Conservation (phyloP, 1,140 invertebrate species). For the Cephus cinctus region DNA sequence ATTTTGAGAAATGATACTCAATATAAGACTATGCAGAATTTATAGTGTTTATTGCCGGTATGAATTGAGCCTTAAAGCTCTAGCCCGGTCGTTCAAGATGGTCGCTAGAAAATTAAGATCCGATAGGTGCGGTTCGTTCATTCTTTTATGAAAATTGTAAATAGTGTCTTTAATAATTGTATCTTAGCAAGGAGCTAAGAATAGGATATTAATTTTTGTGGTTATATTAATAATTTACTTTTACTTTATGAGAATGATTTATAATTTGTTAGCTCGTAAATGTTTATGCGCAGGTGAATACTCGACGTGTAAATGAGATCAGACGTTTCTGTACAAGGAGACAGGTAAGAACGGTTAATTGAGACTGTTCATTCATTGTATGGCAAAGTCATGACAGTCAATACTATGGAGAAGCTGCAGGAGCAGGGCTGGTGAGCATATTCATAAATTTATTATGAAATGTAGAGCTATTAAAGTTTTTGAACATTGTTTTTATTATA, state of each 20-base stretch:
- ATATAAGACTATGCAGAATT: no score
- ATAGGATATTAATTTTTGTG: no score
- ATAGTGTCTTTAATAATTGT: no score
- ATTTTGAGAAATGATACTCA: no score
- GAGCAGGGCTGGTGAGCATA: slow-evolving; percentile 62
- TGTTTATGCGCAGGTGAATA: slow-evolving; percentile 27
- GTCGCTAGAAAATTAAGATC: slow-evolving; percentile 20
- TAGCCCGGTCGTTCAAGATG: slow-evolving; percentile 29
- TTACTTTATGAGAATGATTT: slow-evolving; percentile 9
- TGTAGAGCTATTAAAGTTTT: slow-evolving; percentile 23
- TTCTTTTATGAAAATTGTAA: slow-evolving; percentile 12
- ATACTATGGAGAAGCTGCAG: slow-evolving; percentile 51
- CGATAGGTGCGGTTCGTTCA: slow-evolving; percentile 31
- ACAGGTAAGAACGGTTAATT: neutral
- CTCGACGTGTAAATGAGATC: slow-evolving; percentile 2
- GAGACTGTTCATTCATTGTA: neutral
- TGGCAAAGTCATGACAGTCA: slow-evolving; percentile 2
- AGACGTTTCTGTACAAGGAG: neutral
- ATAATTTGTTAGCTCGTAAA: slow-evolving; percentile 32
- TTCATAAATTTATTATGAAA: slow-evolving; percentile 20
- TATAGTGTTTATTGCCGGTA: no score
- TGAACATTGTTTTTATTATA: slow-evolving; percentile 14
- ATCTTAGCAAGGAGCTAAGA: no score
- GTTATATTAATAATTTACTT: no score
- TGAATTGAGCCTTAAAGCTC: no score